Percentiles rank a stretch among this genome's conserved stretches.
phyloP scores from a whole-genome alignment of 2,113 vertebrate species.

The Ceyx melanurus region DNA sequence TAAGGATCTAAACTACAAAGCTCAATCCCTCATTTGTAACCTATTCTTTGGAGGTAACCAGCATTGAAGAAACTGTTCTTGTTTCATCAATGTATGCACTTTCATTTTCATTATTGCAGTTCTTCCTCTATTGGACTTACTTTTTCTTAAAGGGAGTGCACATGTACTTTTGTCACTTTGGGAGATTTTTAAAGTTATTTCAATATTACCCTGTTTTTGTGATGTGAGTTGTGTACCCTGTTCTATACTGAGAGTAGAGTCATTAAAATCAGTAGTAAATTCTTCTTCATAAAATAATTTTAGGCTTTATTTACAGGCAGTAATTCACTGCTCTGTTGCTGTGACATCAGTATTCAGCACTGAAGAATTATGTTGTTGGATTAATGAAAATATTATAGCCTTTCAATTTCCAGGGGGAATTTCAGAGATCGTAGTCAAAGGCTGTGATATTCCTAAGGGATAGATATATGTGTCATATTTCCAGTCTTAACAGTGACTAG shows the following conservation, averaged over 20 bases:
- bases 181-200: neutral
- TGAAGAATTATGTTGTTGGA: neutral
- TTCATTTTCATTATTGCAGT: neutral
- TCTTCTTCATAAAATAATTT: neutral
- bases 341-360: neutral
- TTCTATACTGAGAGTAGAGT: neutral
- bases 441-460: neutral
- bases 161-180: neutral
- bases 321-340: neutral
- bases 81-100: rapidly evolving
- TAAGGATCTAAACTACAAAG: neutral
- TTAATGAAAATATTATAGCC: neutral
- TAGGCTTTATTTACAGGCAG: neutral
- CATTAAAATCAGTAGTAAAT: neutral
- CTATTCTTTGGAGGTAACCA: neutral
- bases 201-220: neutral
- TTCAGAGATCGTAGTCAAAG: neutral
- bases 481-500: neutral
- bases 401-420: neutral
- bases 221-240: neutral
- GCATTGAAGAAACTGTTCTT: neutral
- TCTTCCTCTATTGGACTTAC: neutral
- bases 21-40: neutral
- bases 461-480: neutral
- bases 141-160: neutral